Evolutionary conservation across 2,797 vertebrate genomes (phyloP), one percentile per base, ranked within the genome.

Genomic region (Forpus xanthops): DNA sequence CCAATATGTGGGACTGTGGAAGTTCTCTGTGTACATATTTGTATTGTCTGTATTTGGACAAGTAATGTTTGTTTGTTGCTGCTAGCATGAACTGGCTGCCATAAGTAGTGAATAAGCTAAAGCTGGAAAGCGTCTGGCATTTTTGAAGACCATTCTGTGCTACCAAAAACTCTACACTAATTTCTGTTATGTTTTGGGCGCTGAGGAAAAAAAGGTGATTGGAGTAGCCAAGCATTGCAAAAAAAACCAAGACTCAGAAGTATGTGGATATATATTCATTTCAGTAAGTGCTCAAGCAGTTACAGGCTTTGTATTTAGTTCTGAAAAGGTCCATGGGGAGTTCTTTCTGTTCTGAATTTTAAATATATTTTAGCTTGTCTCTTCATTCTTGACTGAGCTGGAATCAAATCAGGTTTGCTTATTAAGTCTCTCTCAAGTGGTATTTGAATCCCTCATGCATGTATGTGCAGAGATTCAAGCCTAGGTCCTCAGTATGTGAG

Each of bases 161-260:
- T 75, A 7, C 55, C 33, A 35, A 44, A 86, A 47, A 84, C 15
- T 35, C 8, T 41, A 24, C 14, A 45, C 55, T 24, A 73, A 44
- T 86, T 90, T 72, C 50, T 3, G 4, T 84, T 89, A 33, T 64
- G 39, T 78, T 91, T 70, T 62, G 95, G 31, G 64, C 81, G 67
- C 66, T 76, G 76, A 94, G 56, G 61, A 66, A 70, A 52, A 52
- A 90, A 55, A 90, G 61, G 84, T 28, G 31, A 84, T 81, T 45
- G 73, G 85, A 70, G 83, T 81, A 90, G 89, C 67, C 4, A 19
- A 84, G 85, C 89, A 50, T 53, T 87, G 65, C 67, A 82, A 84
- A 91, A 84, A 91, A 93, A 84, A 52, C 11, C 50, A 87, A 89
- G 82, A 92, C 45, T 79, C 44, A 67, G 83, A 91, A 86, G 89